phyloP scores from a whole-genome alignment of 1,140 invertebrate genomes.

The Aphelinus certus region DNA sequence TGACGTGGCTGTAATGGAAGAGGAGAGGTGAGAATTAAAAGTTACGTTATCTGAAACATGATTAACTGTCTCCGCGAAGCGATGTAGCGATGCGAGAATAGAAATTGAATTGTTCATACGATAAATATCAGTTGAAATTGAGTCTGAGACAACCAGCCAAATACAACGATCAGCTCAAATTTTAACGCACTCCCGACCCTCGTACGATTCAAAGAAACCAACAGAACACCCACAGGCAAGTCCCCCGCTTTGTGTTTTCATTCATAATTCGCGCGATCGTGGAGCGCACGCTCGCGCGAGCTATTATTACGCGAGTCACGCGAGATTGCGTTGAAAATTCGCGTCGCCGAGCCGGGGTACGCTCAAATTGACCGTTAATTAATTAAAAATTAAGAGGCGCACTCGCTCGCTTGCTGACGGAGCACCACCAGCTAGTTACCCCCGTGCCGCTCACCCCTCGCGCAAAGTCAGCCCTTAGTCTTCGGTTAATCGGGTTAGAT shows the following conservation, averaged over 20 bases:
- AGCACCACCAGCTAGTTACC: constrained; percentile 28
- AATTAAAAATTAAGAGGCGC: constrained; percentile 55
- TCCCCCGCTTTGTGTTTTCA: constrained; percentile 13
- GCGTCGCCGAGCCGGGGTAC: constrained; percentile 22
- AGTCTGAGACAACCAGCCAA: no score
- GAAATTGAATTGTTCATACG: no score
- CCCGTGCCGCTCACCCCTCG: constrained; percentile 40
- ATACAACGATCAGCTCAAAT: no score
- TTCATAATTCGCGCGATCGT: constrained; percentile 29
- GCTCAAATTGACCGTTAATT: constrained; percentile 57
- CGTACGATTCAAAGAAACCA: constrained; percentile 28
- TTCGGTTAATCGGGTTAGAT: constrained; percentile 59
- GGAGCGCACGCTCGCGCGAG: constrained; percentile 16
- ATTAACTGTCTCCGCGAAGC: no score
- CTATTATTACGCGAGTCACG: constrained; percentile 35
- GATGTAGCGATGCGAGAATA: no score
- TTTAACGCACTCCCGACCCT: no score
- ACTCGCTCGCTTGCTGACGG: constrained; percentile 1
- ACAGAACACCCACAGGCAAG: constrained; percentile 5
- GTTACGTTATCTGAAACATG: no score
- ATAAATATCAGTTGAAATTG: no score
- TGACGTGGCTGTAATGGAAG: no score
- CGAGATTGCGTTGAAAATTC: constrained; percentile 39
- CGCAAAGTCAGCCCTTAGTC: constrained; percentile 55
- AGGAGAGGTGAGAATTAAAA: no score